Conservation (phyloP, 2,888 invertebrate genomes). For the Latrodectus elegans region DNA sequence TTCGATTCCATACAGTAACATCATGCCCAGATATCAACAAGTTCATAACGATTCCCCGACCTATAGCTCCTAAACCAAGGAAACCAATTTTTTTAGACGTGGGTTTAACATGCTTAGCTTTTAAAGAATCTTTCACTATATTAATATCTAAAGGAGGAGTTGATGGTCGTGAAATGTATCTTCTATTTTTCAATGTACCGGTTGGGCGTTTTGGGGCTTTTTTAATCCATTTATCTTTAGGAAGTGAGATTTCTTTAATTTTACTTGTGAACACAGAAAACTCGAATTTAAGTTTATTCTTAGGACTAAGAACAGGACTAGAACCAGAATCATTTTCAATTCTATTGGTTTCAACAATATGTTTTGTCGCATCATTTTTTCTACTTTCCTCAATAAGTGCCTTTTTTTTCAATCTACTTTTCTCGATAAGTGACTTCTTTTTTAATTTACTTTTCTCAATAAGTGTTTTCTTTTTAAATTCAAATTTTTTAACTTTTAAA, state of each 20-base stretch:
- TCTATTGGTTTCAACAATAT: background rate
- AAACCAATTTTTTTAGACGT: slow-evolving; percentile 93
- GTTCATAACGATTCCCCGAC: slow-evolving; percentile 95
- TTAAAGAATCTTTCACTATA: slow-evolving; percentile 84
- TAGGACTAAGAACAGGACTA: too few relatives aligned
- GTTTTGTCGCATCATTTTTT: background rate
- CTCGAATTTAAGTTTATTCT: too few relatives aligned
- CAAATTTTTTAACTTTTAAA: slow-evolving; percentile 10
- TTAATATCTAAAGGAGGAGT: slow-evolving; percentile 85
- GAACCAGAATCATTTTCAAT: too few relatives aligned
- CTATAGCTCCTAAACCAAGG: slow-evolving; percentile 96
- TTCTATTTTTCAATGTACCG: background rate
- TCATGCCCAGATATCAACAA: slow-evolving; percentile 91
- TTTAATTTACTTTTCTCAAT: background rate
- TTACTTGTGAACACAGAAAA: background rate
- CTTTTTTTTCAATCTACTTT: too few relatives aligned
- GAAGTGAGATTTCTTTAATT: too few relatives aligned
- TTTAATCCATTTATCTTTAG: too few relatives aligned
- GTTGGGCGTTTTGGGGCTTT: slow-evolving; percentile 73
- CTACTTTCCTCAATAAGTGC: background rate
- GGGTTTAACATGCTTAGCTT: slow-evolving; percentile 89
- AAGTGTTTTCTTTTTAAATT: background rate
- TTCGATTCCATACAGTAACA: slow-evolving; percentile 95
- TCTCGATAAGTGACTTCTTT: background rate
- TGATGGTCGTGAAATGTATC: slow-evolving; percentile 10